Percentiles rank a stretch among this genome's conserved stretches.
These are phyloP conservation scores for Allolobophora icterica DNA, from an alignment of 2,888 invertebrate species.

Conservation along the genomic window DNA sequence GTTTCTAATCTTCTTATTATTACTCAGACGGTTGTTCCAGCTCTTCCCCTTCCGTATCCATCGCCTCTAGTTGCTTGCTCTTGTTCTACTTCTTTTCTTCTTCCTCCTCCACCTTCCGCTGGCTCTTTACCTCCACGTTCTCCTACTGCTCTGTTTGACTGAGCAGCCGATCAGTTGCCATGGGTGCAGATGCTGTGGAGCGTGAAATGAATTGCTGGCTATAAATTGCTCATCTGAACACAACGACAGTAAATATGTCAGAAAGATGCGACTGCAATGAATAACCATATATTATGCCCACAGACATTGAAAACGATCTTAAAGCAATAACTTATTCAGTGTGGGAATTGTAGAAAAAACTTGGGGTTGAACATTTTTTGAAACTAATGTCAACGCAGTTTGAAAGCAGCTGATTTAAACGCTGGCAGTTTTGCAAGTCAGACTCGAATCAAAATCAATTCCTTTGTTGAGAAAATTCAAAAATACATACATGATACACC, in stretches of 20 bases:
- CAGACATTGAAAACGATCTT: background rate
- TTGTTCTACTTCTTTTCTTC: background rate
- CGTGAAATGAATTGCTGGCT: background rate
- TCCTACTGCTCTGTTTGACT: background rate
- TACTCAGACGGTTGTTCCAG: background rate
- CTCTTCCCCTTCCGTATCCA: background rate
- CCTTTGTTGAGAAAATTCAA: no score
- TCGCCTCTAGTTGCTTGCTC: no score
- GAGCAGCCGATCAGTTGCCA: background rate
- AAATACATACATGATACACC: no score
- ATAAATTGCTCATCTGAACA: background rate
- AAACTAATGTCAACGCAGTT: no score
- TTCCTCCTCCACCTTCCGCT: background rate
- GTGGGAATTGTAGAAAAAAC: no score
- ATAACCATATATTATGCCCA: background rate
- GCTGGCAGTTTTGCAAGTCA: no score
- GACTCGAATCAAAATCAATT: no score
- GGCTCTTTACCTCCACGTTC: background rate
- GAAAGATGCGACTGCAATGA: background rate
- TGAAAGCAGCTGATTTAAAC: no score
- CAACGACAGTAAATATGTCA: background rate
- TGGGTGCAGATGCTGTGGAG: background rate
- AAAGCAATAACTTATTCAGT: no score
- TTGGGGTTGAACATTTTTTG: no score
- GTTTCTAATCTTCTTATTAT: no score